phyloP scores from a whole-genome alignment of 2,113 vertebrate species.

The Formicarius rufipectus region DNA sequence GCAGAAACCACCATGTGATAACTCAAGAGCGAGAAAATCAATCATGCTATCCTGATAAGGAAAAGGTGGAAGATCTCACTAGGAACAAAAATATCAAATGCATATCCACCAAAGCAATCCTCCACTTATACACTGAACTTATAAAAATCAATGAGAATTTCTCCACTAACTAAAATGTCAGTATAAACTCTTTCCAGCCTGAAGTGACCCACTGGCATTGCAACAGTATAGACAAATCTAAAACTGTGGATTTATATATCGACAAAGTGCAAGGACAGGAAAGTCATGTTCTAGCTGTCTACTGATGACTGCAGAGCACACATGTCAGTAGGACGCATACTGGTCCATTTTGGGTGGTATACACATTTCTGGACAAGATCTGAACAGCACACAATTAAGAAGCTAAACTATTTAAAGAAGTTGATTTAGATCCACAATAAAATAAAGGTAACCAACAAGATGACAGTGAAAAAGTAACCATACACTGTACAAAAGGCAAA shows the following conservation, averaged over 20 bases:
- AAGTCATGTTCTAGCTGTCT: background rate
- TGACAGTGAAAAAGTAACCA: accelerated
- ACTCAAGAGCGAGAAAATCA: background rate
- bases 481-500: background rate
- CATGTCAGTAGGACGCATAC: accelerated
- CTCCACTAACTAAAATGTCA: background rate
- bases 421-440: background rate
- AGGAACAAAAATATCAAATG: background rate
- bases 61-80: background rate
- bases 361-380: background rate
- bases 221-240: background rate
- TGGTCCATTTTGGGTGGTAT: background rate
- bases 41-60: background rate
- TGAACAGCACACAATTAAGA: background rate
- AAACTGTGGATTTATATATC: background rate
- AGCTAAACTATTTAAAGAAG: background rate
- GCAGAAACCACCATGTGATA: background rate
- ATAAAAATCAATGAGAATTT: background rate
- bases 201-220: accelerated
- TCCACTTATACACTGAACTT: background rate
- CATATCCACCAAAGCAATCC: background rate
- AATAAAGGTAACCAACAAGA: background rate
- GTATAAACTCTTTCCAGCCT: background rate
- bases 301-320: accelerated
- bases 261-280: background rate